phyloP scores from a whole-genome alignment of 2,888 invertebrate species.

The Xylota segnis region DNA sequence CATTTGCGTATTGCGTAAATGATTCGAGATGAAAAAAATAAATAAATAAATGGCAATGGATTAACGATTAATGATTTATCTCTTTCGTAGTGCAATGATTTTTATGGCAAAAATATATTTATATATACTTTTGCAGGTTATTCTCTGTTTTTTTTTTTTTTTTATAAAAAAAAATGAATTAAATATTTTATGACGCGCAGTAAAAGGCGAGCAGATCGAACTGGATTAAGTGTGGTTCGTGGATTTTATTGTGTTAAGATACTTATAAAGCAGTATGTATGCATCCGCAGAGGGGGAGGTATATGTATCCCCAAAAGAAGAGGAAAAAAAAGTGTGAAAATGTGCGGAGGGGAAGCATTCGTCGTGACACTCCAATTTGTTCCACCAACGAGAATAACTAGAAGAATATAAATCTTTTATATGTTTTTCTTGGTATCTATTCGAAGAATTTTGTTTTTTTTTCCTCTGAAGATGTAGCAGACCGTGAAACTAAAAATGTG shows the following conservation, averaged over 20 bases:
- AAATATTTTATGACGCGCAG: conserved; percentile 37
- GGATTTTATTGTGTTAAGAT: conserved; percentile 19
- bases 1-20: conserved; percentile 14
- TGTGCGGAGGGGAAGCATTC: background rate
- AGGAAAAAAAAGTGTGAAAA: conserved; percentile 11
- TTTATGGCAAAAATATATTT: conserved; percentile 19
- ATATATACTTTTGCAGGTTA: background rate
- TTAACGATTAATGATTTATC: conserved; percentile 64
- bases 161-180: conserved; percentile 21
- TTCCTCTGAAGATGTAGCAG: background rate
- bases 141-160: background rate
- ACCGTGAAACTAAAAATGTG: conserved; percentile 38
- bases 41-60: background rate
- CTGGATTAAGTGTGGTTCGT: conserved; percentile 36
- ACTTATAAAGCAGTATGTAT: background rate
- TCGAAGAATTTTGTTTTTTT: background rate
- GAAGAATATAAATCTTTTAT: conserved; percentile 24
- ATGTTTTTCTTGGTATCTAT: conserved; percentile 10
- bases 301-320: background rate
- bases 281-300: background rate
- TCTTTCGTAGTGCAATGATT: conserved; percentile 46
- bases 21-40: conserved; percentile 1
- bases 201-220: conserved; percentile 33
- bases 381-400: conserved; percentile 5
- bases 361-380: conserved; percentile 50